Evolutionary conservation across 2,888 invertebrate genomes (phyloP).

Genomic region (Agonopterix subpropinquella): DNA sequence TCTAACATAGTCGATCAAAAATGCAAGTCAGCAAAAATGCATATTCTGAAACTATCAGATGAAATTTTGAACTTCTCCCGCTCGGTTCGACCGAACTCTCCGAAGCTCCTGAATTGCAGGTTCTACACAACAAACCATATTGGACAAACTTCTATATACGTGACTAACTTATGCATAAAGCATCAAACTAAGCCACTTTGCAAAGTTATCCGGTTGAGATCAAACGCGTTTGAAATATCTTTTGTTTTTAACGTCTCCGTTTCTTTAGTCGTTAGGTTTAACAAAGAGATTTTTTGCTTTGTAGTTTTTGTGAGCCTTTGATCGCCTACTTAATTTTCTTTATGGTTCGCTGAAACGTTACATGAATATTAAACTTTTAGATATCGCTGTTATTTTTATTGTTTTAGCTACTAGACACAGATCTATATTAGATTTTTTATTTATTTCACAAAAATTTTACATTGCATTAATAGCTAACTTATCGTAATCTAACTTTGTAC

Average conservation of each 20-base stretch:
- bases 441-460: too few relatives aligned
- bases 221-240: conserved; percentile 11
- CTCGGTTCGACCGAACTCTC: not conserved
- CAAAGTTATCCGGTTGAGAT: conserved; percentile 14
- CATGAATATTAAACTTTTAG: too few relatives aligned
- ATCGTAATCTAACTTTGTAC: too few relatives aligned
- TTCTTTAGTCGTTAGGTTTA: not conserved
- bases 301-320: not conserved
- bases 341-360: too few relatives aligned
- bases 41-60: too few relatives aligned
- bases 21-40: not conserved
- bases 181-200: conserved; percentile 20
- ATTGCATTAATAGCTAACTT: too few relatives aligned
- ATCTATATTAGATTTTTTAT: too few relatives aligned
- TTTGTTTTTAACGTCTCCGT: conserved; percentile 9
- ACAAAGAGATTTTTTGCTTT: not conserved
- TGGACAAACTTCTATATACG: conserved; percentile 14
- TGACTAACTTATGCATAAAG: conserved; percentile 12
- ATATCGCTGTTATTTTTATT: too few relatives aligned
- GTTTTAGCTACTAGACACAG: too few relatives aligned
- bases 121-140: conserved; percentile 17
- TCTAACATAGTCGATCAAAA: not conserved
- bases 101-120: conserved; percentile 7
- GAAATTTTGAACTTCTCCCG: not conserved
- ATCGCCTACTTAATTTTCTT: not conserved